Evolutionary conservation across 2,113 vertebrate species (phyloP).

Genomic region (Oxyruncus cristatus): DNA sequence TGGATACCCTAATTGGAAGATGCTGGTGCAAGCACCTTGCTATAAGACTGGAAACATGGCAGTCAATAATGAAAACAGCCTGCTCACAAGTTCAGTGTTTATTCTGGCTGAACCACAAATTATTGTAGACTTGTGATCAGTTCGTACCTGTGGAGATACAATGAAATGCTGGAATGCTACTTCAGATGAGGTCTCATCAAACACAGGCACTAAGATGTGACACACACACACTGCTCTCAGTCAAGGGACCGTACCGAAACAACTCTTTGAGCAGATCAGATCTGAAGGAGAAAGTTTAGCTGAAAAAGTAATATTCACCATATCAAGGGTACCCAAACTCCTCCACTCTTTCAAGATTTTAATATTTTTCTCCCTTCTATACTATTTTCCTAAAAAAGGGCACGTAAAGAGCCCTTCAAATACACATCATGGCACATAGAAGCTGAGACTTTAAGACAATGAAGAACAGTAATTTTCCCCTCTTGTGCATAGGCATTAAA

Average conservation of each 20-base stretch:
- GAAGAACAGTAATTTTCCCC: not conserved
- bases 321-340: not conserved
- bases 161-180: not conserved
- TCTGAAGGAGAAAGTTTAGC: not conserved
- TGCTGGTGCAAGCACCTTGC: not conserved
- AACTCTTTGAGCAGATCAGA: not conserved
- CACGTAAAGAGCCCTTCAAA: not conserved
- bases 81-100: not conserved
- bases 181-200: not conserved
- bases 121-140: not conserved
- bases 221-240: not conserved
- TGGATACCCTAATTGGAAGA: not conserved
- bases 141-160: accelerated
- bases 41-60: not conserved
- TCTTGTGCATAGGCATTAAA: not conserved
- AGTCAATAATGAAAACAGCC: not conserved
- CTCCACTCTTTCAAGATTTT: not conserved
- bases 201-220: not conserved
- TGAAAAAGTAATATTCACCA: not conserved
- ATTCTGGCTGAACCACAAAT: not conserved
- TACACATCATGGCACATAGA: not conserved
- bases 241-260: not conserved
- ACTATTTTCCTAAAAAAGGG: not conserved
- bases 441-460: not conserved
- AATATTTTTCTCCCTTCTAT: not conserved